These are phyloP conservation scores for Zaprionus inermis DNA, from an alignment of 1,140 invertebrate species.

Conservation along the genomic window DNA sequence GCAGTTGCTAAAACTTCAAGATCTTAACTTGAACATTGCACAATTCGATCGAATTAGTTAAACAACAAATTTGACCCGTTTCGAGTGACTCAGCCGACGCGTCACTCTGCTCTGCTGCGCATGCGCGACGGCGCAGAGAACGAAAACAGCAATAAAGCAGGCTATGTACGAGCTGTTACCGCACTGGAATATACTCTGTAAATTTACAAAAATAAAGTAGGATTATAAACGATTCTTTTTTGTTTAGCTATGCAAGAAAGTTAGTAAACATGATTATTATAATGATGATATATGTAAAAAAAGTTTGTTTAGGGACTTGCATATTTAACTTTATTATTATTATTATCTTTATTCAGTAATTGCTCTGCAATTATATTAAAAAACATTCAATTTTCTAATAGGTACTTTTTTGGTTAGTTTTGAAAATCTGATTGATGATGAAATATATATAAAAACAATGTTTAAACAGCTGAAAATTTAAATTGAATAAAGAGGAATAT, in stretches of 20 bases:
- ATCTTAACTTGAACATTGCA: slow-evolving; percentile 26
- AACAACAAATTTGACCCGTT: slow-evolving; percentile 62
- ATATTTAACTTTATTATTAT: too few species aligned
- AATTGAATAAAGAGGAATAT: too few species aligned
- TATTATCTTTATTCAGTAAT: too few species aligned
- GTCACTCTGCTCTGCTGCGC: slow-evolving; percentile 55
- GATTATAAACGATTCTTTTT: not conserved
- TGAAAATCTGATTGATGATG: too few species aligned
- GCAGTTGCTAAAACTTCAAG: slow-evolving; percentile 24
- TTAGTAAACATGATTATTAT: not conserved
- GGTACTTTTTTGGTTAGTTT: too few species aligned
- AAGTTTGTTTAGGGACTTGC: too few species aligned
- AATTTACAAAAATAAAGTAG: not conserved
- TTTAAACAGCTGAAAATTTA: too few species aligned
- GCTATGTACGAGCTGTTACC: not conserved
- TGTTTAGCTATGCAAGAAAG: not conserved
- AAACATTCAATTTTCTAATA: too few species aligned
- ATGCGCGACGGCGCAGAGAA: slow-evolving; percentile 58
- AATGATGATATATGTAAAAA: not conserved
- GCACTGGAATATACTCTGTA: slow-evolving; percentile 12
- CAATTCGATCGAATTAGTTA: slow-evolving; percentile 40
- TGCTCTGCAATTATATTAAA: too few species aligned
- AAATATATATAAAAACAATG: too few species aligned
- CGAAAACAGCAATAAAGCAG: slow-evolving; percentile 28
- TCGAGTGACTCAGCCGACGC: slow-evolving; percentile 45